A percentile compares a stretch with the other conserved stretches of the same genome.
These are phyloP conservation scores for Frieseomelitta varia DNA, from an alignment of 1,140 invertebrate genomes.

Conservation along the genomic window DNA sequence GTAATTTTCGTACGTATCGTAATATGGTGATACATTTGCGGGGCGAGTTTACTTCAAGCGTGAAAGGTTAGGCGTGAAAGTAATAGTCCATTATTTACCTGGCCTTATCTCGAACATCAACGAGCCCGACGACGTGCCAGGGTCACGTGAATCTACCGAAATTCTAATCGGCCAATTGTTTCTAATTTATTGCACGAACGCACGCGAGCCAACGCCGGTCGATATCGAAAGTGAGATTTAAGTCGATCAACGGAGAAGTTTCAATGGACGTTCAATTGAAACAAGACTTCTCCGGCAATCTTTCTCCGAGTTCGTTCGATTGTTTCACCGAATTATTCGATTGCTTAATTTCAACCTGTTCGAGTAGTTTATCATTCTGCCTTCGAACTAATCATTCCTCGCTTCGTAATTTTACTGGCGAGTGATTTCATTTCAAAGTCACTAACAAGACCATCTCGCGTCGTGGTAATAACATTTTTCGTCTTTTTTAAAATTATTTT, in stretches of 20 bases:
- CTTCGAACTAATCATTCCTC: too few species aligned
- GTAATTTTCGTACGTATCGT: too few species aligned
- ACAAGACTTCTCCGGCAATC: not conserved
- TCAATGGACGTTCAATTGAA: not conserved
- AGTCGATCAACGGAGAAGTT: not conserved
- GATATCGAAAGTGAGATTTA: not conserved
- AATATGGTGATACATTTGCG: not conserved
- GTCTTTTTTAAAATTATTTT: too few species aligned
- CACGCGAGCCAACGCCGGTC: not conserved
- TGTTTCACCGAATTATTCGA: too few species aligned
- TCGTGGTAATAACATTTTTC: too few species aligned
- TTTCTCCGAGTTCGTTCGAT: too few species aligned
- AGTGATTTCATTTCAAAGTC: too few species aligned
- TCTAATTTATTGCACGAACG: not conserved
- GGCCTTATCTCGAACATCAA: not conserved
- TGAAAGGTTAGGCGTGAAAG: not conserved
- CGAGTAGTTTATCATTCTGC: too few species aligned
- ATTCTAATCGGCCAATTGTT: constrained; percentile 9
- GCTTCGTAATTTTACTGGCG: too few species aligned
- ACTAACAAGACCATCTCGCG: too few species aligned
- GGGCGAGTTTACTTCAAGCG: not conserved
- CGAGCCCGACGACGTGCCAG: not conserved
- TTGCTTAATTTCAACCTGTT: too few species aligned
- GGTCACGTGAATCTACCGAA: not conserved
- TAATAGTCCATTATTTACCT: constrained; percentile 9